Evolutionary conservation across 2,113 vertebrate genomes (phyloP), one percentile per base, ranked within the genome.

Genomic region (Semicossyphus pulcher): DNA sequence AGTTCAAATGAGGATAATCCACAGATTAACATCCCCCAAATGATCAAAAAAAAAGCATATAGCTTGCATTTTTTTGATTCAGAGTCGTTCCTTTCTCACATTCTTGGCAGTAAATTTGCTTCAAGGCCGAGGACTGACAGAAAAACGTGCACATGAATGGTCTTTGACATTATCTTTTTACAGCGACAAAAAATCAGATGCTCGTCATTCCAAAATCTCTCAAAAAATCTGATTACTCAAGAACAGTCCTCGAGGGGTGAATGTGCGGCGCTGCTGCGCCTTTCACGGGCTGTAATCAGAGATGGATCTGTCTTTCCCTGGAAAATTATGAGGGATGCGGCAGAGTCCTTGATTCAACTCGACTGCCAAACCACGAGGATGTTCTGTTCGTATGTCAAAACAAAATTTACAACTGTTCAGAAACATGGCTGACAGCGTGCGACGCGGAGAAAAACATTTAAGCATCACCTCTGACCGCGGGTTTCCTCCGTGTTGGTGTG

Each of bases 391-490:
- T 41, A 28, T 42, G 74, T 79, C 83, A 75, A 69, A 80, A 58
- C 44, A 74, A 73, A 56, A 85, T 80, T 85, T 76, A 72, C 75
- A 74, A 56, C 25, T 34, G 32, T 70, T 72, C 48, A 29, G 52
- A 76, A 47, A 67, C 61, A 9, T 12, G 29, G 54, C 60, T 83
- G 87, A 78, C 83, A 79, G 72, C 74, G 69, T 54, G 65, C 18
- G 2, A 11, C 39, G 47, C 53, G 60, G 28, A 81, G 78, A 60
- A 58, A 85, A 83, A 87, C 65, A 69, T 81, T 84, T 58, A 71
- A 60, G 58, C 54, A 11, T 79, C 83, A 76, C 89, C 89, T 86
- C 74, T 80, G 87, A 85, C 87, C 64, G 8, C 0, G 4, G 28
- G 3, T 15, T 66, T 31, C 70, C 72, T 70, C 32, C 49, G 68